A percentile compares a stretch with the other conserved stretches of the same genome.
phyloP scores from a whole-genome alignment of 2,113 vertebrate genomes.

The Orycteropus afer region DNA sequence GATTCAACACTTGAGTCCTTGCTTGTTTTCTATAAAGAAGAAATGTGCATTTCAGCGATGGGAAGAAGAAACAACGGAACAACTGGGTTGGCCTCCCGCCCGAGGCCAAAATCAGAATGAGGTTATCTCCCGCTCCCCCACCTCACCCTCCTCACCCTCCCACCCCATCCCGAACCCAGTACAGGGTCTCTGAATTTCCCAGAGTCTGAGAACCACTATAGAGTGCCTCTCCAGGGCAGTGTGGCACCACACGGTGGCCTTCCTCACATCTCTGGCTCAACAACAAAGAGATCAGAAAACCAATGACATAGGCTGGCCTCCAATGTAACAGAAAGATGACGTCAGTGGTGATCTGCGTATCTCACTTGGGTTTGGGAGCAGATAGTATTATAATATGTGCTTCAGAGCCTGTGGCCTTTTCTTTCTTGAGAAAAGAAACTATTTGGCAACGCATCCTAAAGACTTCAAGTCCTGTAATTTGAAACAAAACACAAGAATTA shows the following conservation, averaged over 20 bases:
- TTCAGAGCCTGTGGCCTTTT: slow-evolving; percentile 14
- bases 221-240: not conserved
- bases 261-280: slow-evolving; percentile 18
- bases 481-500: slow-evolving; percentile 63
- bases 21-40: slow-evolving; percentile 8
- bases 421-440: slow-evolving; percentile 56
- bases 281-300: slow-evolving; percentile 38
- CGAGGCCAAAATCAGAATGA: not conserved
- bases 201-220: not conserved
- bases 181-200: not conserved
- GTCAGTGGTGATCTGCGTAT: slow-evolving; percentile 24
- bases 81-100: slow-evolving; percentile 29
- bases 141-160: no score
- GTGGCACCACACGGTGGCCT: not conserved
- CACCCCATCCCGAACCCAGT: not conserved
- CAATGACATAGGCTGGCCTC: slow-evolving; percentile 59
- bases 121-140: not conserved
- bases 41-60: not conserved
- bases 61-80: not conserved
- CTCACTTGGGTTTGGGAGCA: not conserved
- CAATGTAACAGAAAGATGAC: slow-evolving; percentile 4
- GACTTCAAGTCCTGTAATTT: slow-evolving; percentile 22
- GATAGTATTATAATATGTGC: not conserved
- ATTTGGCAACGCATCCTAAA: slow-evolving; percentile 36
- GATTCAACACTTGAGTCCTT: not conserved